Evolutionary conservation across 2,113 vertebrate species (phyloP).

Genomic region (Fulica atra): DNA sequence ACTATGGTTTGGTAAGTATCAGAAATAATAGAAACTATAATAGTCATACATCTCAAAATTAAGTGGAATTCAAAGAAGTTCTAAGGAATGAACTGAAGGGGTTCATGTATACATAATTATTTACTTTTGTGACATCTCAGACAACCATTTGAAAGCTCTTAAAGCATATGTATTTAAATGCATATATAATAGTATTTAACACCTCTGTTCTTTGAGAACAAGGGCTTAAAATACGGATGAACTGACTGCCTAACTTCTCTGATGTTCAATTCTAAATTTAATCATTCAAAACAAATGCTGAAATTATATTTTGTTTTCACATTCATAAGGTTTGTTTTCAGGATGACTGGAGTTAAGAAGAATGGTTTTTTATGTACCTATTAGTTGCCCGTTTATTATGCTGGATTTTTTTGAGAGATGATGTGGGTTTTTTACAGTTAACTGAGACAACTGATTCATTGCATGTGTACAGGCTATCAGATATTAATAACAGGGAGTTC

Average conservation of each 20-base stretch:
- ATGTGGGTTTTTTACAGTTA: fast-evolving
- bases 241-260: background rate
- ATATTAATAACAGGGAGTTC: background rate
- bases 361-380: background rate
- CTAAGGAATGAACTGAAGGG: background rate
- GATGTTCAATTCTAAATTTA: background rate
- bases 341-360: background rate
- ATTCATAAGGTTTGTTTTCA: background rate
- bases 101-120: background rate
- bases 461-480: background rate
- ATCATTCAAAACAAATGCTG: background rate
- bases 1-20: background rate
- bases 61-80: background rate
- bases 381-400: background rate
- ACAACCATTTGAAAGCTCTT: background rate
- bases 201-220: background rate
- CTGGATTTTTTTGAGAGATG: background rate
- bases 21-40: background rate
- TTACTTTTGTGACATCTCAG: background rate
- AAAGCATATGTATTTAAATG: background rate
- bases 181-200: background rate
- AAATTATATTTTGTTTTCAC: background rate
- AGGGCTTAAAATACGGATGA: background rate
- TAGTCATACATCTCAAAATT: background rate
- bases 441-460: background rate